Percentiles rank a stretch among this genome's conserved stretches.
phyloP scores from a whole-genome alignment of 37 sponge, comb jelly and placozoan species.

The Tethya wilhelma region DNA sequence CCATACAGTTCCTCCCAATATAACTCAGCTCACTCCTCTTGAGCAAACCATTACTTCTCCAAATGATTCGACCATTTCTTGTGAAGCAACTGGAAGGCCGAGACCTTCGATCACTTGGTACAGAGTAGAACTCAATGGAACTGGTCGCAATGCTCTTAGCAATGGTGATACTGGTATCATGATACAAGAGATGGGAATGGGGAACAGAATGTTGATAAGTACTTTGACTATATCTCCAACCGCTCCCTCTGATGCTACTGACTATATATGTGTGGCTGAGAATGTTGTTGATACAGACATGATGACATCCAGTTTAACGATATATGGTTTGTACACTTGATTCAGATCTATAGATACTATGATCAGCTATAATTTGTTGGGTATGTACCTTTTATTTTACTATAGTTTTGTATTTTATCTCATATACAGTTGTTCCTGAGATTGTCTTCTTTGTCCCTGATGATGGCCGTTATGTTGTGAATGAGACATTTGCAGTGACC shows the following conservation, averaged over 20 bases:
- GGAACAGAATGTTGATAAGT: conserved; percentile 32
- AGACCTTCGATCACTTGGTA: conserved; percentile 64
- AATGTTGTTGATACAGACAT: conserved; percentile 29
- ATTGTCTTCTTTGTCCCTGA: conserved; percentile 9
- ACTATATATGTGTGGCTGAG: conserved; percentile 58
- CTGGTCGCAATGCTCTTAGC: not conserved
- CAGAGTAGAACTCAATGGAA: conserved; percentile 4
- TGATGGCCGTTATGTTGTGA: conserved; percentile 14
- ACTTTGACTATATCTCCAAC: conserved; percentile 14
- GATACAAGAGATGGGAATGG: not conserved
- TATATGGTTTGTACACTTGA: conserved; percentile 59
- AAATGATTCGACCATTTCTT: conserved; percentile 15
- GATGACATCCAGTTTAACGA: conserved; percentile 13
- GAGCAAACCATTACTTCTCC: not conserved
- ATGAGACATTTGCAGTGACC: conserved; percentile 29
- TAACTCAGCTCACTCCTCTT: not conserved
- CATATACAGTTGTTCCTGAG: conserved; percentile 1
- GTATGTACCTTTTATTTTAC: not conserved
- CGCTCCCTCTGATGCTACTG: conserved; percentile 26
- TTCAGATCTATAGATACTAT: conserved; percentile 3
- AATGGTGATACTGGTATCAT: not conserved
- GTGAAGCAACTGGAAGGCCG: conserved; percentile 50
- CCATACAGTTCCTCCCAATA: conserved; percentile 12
- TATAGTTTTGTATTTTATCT: not conserved
- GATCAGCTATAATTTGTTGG: not conserved